Conservation (phyloP, 2,113 vertebrate species). For the Ornithorhynchus anatinus region DNA sequence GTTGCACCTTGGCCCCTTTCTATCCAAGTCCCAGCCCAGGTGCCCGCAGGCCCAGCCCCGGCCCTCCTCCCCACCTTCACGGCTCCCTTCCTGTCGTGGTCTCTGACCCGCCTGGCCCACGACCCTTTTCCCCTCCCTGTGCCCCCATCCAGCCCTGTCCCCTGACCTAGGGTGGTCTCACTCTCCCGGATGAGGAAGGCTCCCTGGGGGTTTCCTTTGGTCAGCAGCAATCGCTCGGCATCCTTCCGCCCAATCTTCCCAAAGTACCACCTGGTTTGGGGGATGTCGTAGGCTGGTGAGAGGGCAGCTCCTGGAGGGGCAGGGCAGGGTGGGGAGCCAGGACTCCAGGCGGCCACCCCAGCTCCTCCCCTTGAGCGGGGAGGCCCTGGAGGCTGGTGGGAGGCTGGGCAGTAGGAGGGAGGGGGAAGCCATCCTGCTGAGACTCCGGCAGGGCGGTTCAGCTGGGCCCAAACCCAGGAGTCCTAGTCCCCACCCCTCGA, state of each 20-base stretch:
- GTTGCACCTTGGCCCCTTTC: not conserved
- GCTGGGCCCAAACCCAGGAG: too few relatives aligned
- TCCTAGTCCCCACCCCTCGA: too few relatives aligned
- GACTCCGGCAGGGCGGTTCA: too few relatives aligned
- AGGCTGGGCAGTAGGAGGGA: not conserved
- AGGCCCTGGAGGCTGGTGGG: not conserved
- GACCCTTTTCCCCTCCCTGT: not conserved
- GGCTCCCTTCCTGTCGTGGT: not conserved
- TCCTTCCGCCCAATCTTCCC: conserved; percentile 94
- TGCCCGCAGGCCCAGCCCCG: not conserved
- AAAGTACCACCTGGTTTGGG: conserved; percentile 88
- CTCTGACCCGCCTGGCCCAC: not conserved
- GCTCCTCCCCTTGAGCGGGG: not conserved
- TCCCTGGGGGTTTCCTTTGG: conserved; percentile 79
- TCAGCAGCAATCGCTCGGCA: conserved; percentile 87
- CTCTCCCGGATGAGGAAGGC: conserved; percentile 94
- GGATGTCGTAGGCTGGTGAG: not conserved
- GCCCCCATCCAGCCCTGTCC: too few relatives aligned
- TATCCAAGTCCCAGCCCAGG: not conserved
- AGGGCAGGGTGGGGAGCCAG: not conserved
- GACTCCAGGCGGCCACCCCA: rapidly evolving
- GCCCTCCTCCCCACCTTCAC: not conserved
- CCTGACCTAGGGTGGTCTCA: conserved; percentile 90
- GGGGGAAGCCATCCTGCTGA: not conserved
- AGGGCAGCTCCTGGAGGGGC: not conserved